Percentiles rank a stretch among this genome's conserved stretches.
Conservation (phyloP, 2,797 vertebrate genomes). For the Ataeniobius toweri region DNA sequence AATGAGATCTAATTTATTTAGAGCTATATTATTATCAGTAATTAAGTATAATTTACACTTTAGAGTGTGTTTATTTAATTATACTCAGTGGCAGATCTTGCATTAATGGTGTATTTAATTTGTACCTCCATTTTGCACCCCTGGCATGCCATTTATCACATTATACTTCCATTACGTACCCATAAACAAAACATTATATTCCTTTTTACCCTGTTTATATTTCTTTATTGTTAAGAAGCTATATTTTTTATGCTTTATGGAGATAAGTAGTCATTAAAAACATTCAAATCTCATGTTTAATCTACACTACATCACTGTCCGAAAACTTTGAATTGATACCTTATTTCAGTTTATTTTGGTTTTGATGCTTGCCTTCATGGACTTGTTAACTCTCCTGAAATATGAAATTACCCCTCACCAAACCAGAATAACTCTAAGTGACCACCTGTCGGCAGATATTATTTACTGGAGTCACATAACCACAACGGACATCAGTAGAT, state of each 20-base stretch:
- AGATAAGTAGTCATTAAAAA: background rate
- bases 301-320: background rate
- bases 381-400: background rate
- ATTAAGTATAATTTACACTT: background rate
- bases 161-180: background rate
- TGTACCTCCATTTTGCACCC: background rate
- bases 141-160: background rate
- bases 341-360: background rate
- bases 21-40: background rate
- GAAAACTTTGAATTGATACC: background rate
- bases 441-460: background rate
- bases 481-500: no score
- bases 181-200: background rate
- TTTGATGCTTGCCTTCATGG: background rate
- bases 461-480: background rate
- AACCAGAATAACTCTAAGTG: background rate
- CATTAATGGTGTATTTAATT: background rate
- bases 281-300: no score
- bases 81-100: background rate
- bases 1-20: slow-evolving; percentile 16
- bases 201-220: background rate
- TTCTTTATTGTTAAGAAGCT: background rate
- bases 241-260: background rate
- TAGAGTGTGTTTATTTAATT: background rate
- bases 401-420: background rate